These are phyloP conservation scores for Lycaena phlaeas DNA, from an alignment of 2,888 invertebrate species.

Conservation along the genomic window DNA sequence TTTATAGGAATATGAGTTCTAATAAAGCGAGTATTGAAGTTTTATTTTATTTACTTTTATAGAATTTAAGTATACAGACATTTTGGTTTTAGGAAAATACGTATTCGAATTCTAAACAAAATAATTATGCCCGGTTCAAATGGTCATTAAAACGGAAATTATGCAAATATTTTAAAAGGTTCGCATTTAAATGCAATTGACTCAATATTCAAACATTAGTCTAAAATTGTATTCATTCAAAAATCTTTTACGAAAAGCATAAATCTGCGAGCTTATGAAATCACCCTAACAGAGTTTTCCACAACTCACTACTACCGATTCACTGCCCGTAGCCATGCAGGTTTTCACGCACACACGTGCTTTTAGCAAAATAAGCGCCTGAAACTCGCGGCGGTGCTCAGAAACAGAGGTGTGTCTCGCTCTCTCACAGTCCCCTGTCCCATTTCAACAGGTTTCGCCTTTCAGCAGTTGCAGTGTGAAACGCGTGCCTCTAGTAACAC, in stretches of 20 bases:
- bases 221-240: conserved; percentile 9
- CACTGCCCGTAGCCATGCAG: conserved; percentile 53
- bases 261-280: conserved; percentile 54
- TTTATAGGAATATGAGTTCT: too few relatives aligned
- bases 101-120: too few relatives aligned
- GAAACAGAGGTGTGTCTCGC: conserved; percentile 33
- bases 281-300: conserved; percentile 67
- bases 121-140: too few relatives aligned
- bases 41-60: too few relatives aligned
- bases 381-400: conserved; percentile 40
- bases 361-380: conserved; percentile 59
- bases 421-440: conserved; percentile 53
- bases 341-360: conserved; percentile 61
- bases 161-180: not conserved
- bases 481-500: conserved; percentile 67
- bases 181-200: not conserved
- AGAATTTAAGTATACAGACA: too few relatives aligned
- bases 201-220: not conserved
- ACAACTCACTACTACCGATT: conserved; percentile 65
- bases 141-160: not conserved
- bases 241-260: conserved; percentile 29
- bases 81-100: too few relatives aligned
- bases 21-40: too few relatives aligned
- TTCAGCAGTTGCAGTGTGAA: conserved; percentile 62
- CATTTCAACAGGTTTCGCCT: conserved; percentile 73